Percentiles rank a stretch among this genome's conserved stretches.
Conservation (phyloP, 2,113 vertebrate species). For the Pterophyllum scalare region DNA sequence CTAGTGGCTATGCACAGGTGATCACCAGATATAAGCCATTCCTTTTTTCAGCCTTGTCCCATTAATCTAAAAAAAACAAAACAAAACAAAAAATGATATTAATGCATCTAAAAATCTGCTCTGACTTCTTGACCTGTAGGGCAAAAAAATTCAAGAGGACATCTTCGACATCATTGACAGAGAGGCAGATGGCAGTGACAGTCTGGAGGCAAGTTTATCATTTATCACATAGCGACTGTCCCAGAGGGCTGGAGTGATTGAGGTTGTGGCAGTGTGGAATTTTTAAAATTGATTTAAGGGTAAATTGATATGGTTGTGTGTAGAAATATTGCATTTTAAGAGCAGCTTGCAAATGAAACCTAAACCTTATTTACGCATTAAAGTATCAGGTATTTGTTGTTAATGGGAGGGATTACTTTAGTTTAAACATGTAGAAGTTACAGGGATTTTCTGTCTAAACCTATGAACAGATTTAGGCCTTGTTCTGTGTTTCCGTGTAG, state of each 20-base stretch:
- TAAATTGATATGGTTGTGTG: conserved; percentile 11
- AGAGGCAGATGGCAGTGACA: conserved; percentile 98
- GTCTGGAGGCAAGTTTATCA: conserved; percentile 88
- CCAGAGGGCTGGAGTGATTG: neutral
- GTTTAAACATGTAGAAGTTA: neutral
- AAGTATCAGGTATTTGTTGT: neutral
- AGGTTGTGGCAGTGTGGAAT: neutral
- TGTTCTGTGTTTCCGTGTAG: neutral
- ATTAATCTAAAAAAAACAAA: neutral
- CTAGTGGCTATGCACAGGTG: conserved; percentile 97
- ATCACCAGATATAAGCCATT: neutral
- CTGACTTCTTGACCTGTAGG: conserved; percentile 72
- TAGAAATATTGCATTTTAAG: neutral
- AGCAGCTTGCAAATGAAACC: neutral
- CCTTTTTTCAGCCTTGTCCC: fast-evolving
- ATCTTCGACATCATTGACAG: conserved; percentile 99
- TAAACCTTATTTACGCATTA: neutral
- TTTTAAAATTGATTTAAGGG: conserved; percentile 10
- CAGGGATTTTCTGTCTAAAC: neutral
- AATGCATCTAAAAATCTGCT: neutral
- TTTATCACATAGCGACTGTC: conserved; percentile 1
- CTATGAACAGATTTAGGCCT: neutral
- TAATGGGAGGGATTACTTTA: neutral
- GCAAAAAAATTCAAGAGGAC: conserved; percentile 98
- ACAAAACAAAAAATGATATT: too few species aligned